Evolutionary conservation across 1,140 invertebrate genomes (phyloP), one percentile per base, ranked within the genome.

Genomic region (Agraylea sexmaculata): DNA sequence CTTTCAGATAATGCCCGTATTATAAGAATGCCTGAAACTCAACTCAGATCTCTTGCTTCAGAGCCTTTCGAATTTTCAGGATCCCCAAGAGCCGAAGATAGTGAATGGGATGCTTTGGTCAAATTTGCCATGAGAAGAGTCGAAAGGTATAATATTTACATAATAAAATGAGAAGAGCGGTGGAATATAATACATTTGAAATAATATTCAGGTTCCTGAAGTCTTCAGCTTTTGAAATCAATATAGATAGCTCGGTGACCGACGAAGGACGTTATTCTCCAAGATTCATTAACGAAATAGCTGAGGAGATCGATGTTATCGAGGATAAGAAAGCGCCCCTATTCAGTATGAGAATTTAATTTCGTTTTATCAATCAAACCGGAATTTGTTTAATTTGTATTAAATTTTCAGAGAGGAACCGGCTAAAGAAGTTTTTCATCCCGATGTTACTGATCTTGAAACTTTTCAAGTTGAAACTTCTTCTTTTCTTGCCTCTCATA

Each of bases 381-480:
- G n/a, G 7, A 7, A 8, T 27, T n/a, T 27, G 23, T n/a, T n/a
- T n/a, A 27, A 8, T 27, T 31, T 16, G 13, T 31, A 31, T 31
- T 36, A 13, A 17, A 16, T 53, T 64, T 69, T 27, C 65, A 86
- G 83, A 79, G 46, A 75, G 82, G 10, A 74, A 81, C 54, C 77
- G 79, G 55, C 59, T 87, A 35, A 83, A 80, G 69, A 85, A 80
- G 53, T 64, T 87, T n/a, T 75, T 87, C 49, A 79, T 87, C 44
- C 83, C 83, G 1, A 71, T 87, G 68, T 58, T 87, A 49, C 57
- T 87, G 40, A 74, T 87, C 36, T 56, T 87, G 40, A 87, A 87
- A 56, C 66, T 87, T 31, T 87, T 87, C 70, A 87, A 87, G 57
- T 51, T 87, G 51, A 87, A 87, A 50, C 60, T 87, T 12, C 61